Conservation (phyloP, 2,888 invertebrate species). For the Pyrgus malvae region DNA sequence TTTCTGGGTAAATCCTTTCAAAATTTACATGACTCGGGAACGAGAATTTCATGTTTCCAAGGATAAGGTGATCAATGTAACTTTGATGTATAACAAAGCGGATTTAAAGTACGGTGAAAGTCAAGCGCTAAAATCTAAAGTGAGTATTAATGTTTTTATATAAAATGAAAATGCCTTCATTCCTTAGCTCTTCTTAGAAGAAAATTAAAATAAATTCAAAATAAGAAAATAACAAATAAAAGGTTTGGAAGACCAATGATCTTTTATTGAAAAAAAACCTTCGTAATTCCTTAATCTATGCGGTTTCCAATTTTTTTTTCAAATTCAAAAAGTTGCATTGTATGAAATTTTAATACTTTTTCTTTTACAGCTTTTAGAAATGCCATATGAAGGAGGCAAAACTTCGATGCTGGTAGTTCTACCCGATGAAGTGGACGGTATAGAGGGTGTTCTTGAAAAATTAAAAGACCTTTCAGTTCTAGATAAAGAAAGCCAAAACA, state of each 20-base stretch:
- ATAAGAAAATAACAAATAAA: too few species aligned
- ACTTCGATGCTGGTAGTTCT: conserved; percentile 87
- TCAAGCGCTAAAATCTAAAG: conserved; percentile 58
- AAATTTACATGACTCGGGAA: conserved; percentile 72
- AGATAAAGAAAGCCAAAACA: conserved; percentile 58
- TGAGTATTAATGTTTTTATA: conserved; percentile 31
- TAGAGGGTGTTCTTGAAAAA: conserved; percentile 82
- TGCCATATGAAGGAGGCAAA: conserved; percentile 86
- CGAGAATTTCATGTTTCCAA: conserved; percentile 84
- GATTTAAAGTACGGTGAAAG: conserved; percentile 64
- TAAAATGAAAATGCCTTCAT: background rate
- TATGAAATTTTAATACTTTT: background rate
- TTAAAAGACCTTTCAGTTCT: conserved; percentile 69
- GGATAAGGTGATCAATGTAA: conserved; percentile 79
- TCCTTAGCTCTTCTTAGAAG: background rate
- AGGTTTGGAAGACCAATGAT: too few species aligned
- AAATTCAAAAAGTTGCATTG: too few species aligned
- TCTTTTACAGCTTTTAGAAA: conserved; percentile 82
- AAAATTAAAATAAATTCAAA: background rate
- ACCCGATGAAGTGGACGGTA: conserved; percentile 86
- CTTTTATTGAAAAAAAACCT: too few species aligned
- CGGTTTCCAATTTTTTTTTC: too few species aligned
- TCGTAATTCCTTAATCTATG: too few species aligned
- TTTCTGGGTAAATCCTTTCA: conserved; percentile 86
- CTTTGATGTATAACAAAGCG: conserved; percentile 84